These are phyloP conservation scores for Carposina sasakii DNA, from an alignment of 1,140 invertebrate genomes.

Conservation along the genomic window DNA sequence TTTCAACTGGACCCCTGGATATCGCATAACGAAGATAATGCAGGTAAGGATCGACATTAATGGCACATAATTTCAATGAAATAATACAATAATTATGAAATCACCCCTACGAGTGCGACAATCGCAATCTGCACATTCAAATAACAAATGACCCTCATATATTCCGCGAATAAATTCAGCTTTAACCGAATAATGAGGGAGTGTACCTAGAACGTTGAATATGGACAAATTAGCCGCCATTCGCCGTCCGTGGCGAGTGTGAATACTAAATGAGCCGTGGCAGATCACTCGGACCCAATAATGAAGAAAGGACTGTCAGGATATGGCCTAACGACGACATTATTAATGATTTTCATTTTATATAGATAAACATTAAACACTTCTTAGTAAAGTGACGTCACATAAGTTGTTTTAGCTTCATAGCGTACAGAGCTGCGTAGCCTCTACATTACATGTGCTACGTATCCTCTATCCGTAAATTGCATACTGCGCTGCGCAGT, in stretches of 20 bases:
- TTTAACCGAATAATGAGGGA: slow-evolving; percentile 11
- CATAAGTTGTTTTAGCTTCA: neutral
- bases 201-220: slow-evolving; percentile 37
- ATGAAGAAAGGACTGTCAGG: slow-evolving; percentile 35
- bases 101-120: no score
- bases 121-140: no score
- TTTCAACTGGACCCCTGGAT: no score
- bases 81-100: no score
- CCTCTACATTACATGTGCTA: neutral
- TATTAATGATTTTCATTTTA: neutral
- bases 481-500: no score
- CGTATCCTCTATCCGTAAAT: no score
- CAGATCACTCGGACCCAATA: slow-evolving; percentile 61
- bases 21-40: no score
- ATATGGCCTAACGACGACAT: no score
- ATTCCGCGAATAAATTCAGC: no score
- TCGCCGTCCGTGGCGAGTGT: slow-evolving; percentile 48
- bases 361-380: neutral
- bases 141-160: no score
- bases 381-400: neutral
- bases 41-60: no score
- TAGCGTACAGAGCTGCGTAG: neutral
- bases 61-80: no score
- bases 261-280: slow-evolving; percentile 67
- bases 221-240: slow-evolving; percentile 58